Evolutionary conservation across 2,888 invertebrate genomes (phyloP).

Genomic region (Muschampia plurimacula): DNA sequence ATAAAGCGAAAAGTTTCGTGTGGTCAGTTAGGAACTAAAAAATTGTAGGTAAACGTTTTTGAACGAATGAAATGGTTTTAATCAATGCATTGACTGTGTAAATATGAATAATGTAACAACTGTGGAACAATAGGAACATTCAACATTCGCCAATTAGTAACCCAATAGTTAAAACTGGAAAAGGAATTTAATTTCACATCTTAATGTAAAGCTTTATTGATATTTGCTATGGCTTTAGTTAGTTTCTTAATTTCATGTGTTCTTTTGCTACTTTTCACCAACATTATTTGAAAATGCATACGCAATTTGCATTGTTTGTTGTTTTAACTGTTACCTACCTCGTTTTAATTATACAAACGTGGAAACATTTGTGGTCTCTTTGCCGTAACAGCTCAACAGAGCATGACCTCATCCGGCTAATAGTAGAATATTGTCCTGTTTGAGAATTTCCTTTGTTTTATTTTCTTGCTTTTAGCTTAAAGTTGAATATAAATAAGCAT

Average conservation of each 20-base stretch:
- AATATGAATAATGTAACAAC: not conserved
- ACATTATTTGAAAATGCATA: conserved; percentile 1
- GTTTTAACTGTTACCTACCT: not conserved
- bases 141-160: not conserved
- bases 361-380: conserved; percentile 6
- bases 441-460: not conserved
- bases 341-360: conserved; percentile 4
- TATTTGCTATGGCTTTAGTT: not conserved
- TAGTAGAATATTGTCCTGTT: not conserved
- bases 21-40: too few relatives aligned
- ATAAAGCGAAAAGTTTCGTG: too few relatives aligned
- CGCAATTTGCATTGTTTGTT: conserved; percentile 2
- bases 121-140: not conserved
- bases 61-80: not conserved
- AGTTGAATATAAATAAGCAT: too few relatives aligned
- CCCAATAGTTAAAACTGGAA: not conserved
- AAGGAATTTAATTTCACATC: not conserved
- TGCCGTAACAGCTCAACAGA: not conserved
- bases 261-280: not conserved
- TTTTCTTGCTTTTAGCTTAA: too few relatives aligned
- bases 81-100: not conserved
- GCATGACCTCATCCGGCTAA: conserved; percentile 1
- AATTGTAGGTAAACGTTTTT: too few relatives aligned
- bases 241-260: not conserved
- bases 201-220: not conserved